phyloP scores from a whole-genome alignment of 2,113 vertebrate genomes.

The Smithornis capensis region DNA sequence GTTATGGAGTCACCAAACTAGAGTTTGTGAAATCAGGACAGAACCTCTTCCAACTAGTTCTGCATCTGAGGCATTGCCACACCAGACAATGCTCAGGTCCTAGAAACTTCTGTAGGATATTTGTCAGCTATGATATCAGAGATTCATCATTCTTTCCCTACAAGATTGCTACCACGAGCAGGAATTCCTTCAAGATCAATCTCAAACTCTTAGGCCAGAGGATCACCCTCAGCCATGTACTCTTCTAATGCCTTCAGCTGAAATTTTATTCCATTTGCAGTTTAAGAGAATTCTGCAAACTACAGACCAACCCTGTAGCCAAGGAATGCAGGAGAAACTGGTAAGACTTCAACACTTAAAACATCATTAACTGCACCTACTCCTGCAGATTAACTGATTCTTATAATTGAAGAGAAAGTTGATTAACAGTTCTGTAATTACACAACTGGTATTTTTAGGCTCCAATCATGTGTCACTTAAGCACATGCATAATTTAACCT shows the following conservation, averaged over 20 bases:
- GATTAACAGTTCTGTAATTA: constrained; percentile 54
- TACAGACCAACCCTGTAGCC: background rate
- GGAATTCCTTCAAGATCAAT: background rate
- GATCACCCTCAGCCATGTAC: background rate
- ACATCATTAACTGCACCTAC: background rate
- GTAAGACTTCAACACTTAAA: background rate
- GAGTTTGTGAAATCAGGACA: background rate
- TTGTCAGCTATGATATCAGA: background rate
- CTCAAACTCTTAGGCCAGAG: background rate
- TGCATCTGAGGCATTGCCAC: background rate
- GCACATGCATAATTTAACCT: constrained; percentile 7
- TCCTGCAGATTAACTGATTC: constrained; percentile 14
- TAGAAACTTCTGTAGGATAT: background rate
- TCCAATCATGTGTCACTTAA: constrained; percentile 13
- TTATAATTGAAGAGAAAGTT: constrained; percentile 40
- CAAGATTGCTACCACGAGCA: background rate
- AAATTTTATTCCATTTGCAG: background rate
- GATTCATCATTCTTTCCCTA: background rate
- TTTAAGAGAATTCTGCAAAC: background rate
- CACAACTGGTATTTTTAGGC: constrained; percentile 31
- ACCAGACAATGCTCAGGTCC: background rate
- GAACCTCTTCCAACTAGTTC: background rate
- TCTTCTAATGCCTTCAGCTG: background rate
- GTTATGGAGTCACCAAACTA: background rate
- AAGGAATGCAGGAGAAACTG: background rate